Conservation (phyloP, 1,140 invertebrate species). For the Pseudachorutes palmiensis region DNA sequence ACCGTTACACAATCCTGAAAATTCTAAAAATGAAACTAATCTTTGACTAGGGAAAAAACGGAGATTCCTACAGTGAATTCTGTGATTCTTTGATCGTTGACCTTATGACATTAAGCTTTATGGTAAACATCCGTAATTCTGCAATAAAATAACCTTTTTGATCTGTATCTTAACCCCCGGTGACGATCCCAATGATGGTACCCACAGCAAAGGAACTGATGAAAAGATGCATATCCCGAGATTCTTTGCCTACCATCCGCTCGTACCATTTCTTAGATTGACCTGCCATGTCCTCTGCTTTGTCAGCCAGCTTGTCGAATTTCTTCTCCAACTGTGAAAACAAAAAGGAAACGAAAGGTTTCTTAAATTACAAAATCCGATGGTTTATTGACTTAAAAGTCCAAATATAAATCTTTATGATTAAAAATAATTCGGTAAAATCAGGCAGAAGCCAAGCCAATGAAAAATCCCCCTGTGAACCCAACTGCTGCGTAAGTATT, state of each 20-base stretch:
- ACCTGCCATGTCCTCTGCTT: constrained; percentile 61
- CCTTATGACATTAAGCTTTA: no score
- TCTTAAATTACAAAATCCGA: not conserved
- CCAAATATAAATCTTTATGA: not conserved
- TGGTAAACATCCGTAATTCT: no score
- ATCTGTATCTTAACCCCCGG: constrained; percentile 3
- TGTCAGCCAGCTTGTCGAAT: constrained; percentile 66
- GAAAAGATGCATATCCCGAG: constrained; percentile 65
- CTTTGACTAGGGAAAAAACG: no score
- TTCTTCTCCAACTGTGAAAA: constrained; percentile 68
- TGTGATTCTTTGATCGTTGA: no score
- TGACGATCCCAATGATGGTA: constrained; percentile 53
- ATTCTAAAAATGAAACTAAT: no score
- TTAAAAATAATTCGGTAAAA: not conserved
- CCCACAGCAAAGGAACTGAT: constrained; percentile 63
- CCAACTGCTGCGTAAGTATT: constrained; percentile 70
- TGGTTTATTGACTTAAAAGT: constrained; percentile 12
- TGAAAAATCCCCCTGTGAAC: constrained; percentile 75
- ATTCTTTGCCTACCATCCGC: constrained; percentile 53
- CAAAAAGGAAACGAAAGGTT: constrained; percentile 45
- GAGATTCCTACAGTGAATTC: no score
- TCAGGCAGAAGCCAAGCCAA: constrained; percentile 58
- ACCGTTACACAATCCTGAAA: no score
- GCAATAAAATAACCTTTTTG: not conserved
- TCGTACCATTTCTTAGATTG: constrained; percentile 63